These are phyloP conservation scores for Coracopsis vasa DNA, from an alignment of 2,113 vertebrate species.

Conservation along the genomic window DNA sequence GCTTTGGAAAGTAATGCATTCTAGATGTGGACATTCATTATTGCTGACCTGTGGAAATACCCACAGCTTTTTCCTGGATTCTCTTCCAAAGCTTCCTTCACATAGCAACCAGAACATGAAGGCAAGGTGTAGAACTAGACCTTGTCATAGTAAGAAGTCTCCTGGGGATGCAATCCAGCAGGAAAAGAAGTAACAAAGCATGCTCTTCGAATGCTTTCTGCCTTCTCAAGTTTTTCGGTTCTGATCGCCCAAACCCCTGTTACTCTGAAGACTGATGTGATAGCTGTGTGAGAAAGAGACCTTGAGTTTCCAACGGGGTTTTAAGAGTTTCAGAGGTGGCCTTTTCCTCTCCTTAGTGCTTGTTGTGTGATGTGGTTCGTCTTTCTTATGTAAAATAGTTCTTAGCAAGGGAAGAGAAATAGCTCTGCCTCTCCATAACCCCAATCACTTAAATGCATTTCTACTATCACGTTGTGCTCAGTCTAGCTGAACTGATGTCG, in stretches of 20 bases:
- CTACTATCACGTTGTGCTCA: no score
- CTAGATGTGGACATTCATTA: background rate
- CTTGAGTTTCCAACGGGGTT: background rate
- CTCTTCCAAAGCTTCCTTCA: background rate
- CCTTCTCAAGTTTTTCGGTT: background rate
- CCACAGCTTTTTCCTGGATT: background rate
- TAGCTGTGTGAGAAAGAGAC: background rate
- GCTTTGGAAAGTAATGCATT: background rate
- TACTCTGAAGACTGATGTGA: background rate
- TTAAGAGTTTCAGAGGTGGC: background rate
- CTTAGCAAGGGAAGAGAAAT: background rate
- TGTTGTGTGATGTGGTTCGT: background rate
- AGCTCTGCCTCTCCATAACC: background rate
- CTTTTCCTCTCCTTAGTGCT: background rate
- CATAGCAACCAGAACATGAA: fast-evolving
- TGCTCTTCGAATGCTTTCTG: background rate
- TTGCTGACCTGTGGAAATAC: background rate
- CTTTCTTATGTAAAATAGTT: background rate
- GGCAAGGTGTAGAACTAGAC: background rate
- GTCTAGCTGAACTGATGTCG: background rate
- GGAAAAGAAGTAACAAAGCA: background rate
- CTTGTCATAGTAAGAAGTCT: background rate
- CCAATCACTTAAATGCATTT: background rate
- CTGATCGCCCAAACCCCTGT: background rate
- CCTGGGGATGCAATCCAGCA: background rate